Evolutionary conservation across 2,888 invertebrate genomes (phyloP).

Genomic region (Zaprionus lineosus): DNA sequence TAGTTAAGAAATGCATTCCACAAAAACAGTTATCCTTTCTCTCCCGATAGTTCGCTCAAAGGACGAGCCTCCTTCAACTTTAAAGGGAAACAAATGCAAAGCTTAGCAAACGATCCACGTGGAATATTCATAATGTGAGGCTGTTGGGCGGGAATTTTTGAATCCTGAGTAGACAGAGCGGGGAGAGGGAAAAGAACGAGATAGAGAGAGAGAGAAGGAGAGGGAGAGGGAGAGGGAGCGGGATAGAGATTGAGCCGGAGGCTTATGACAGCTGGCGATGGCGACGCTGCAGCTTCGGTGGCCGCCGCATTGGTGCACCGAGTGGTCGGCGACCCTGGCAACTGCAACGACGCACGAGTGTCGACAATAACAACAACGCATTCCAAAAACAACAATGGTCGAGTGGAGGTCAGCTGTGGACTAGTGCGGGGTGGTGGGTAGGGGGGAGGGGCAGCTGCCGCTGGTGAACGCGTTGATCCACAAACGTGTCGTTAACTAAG

Average conservation of each 20-base stretch:
- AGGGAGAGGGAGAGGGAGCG: too few species aligned
- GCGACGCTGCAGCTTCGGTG: slow-evolving; percentile 9
- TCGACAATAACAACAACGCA: slow-evolving; percentile 28
- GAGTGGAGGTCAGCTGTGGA: slow-evolving; percentile 57
- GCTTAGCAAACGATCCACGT: slow-evolving; percentile 46
- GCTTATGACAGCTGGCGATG: slow-evolving; percentile 66
- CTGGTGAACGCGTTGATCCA: slow-evolving; percentile 75
- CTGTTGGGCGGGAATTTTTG: slow-evolving; percentile 34
- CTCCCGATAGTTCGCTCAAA: too few species aligned
- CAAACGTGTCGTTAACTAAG: slow-evolving; percentile 80
- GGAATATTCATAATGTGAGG: slow-evolving; percentile 46
- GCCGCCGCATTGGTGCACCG: slow-evolving; percentile 5
- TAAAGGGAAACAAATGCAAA: too few species aligned
- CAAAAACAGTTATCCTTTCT: too few species aligned
- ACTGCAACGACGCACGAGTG: slow-evolving; percentile 9
- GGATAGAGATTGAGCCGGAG: too few species aligned
- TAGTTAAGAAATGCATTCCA: too few species aligned
- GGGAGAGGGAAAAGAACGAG: too few species aligned
- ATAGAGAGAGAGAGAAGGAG: too few species aligned
- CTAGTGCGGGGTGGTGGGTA: neutral
- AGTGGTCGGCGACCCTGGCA: slow-evolving; percentile 22
- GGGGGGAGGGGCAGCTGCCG: slow-evolving; percentile 1
- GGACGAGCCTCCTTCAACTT: too few species aligned
- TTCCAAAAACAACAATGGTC: slow-evolving; percentile 56
- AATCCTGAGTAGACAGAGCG: slow-evolving; percentile 45